Base-by-base conservation (phyloP, 2,888 invertebrate genomes). In the Philereme vetulata region DNA sequence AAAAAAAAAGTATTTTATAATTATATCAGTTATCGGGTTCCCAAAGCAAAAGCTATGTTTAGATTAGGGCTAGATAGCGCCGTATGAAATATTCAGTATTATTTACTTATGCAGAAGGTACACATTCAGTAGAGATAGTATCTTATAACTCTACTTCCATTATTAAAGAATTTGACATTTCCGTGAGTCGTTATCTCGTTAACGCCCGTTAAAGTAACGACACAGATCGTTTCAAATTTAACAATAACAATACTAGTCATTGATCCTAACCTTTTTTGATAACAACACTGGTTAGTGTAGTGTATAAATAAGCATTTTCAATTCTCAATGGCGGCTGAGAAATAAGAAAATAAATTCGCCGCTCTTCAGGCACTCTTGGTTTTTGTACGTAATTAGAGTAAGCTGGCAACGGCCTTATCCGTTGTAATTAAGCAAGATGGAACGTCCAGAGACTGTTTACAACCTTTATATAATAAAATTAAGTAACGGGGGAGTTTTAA, bases 301-400 rank as follows among this genome's bases (percentile, higher is more conserved):
- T n/a, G n/a, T n/a, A 60, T 64, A 72, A 68, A 78, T 78, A 79
- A 82, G 77, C 81, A 78, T 80, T 80, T 60, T 56, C 72, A 81
- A 79, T 81, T 80, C 80, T 80, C 44, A 62, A 60, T 46, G 51
- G 51, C 69, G 71, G 72, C 78, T 78, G 81, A 84, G 85, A 85
- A 87, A 88, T 88, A 85, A 85, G 78, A 84, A 82, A 85, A 89
- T 88, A 86, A 87, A 88, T 88, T 84, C 56, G 43, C 67, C 75
- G 75, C 77, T 76, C 85, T 85, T 84, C 85, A 81, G 72, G 81
- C 77, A 79, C 82, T 84, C 62, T 86, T 88, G 87, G 84, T 88
- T 89, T 89, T 85, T 83, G 78, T 81, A 79, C 78, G 86, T 88
- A 90, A 91, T 91, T 89, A 90, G 85, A 84, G 81, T 82, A 79